These are phyloP conservation scores for Alligator mississippiensis DNA, from an alignment of 2,113 vertebrate genomes.

Conservation along the genomic window DNA sequence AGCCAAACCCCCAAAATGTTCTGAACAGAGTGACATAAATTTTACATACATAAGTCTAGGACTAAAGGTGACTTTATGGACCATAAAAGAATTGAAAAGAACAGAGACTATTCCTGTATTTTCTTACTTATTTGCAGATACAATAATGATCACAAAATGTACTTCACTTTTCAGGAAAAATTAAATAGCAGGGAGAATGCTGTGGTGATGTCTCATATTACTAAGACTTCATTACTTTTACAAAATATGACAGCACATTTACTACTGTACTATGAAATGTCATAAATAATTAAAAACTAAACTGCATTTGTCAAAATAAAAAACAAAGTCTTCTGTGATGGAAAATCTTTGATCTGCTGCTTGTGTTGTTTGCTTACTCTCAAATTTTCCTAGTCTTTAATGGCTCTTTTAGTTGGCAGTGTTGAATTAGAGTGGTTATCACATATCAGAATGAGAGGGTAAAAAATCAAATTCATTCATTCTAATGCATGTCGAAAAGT, in stretches of 20 bases:
- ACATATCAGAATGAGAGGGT: conserved; percentile 4
- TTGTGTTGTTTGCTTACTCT: conserved; percentile 7
- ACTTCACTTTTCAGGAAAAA: background rate
- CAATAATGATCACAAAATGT: background rate
- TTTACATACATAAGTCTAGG: background rate
- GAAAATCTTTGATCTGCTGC: conserved; percentile 29
- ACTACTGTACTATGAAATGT: background rate
- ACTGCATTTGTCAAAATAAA: conserved; percentile 33
- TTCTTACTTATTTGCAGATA: conserved; percentile 13
- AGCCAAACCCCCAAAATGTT: background rate
- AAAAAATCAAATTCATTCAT: background rate
- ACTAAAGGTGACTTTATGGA: background rate
- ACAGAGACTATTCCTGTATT: background rate
- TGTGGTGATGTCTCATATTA: conserved; percentile 28
- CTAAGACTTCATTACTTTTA: conserved; percentile 52
- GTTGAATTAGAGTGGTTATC: background rate
- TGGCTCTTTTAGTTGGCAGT: background rate
- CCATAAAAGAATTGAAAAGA: background rate
- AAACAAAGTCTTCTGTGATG: background rate
- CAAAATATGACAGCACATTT: conserved; percentile 38
- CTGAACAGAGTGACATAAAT: background rate
- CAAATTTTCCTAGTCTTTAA: background rate
- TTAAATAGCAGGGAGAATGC: conserved; percentile 9
- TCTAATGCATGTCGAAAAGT: background rate
- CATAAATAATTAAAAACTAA: conserved; percentile 53